phyloP scores from a whole-genome alignment of 2,888 invertebrate genomes.

The Drosophila diplacantha region DNA sequence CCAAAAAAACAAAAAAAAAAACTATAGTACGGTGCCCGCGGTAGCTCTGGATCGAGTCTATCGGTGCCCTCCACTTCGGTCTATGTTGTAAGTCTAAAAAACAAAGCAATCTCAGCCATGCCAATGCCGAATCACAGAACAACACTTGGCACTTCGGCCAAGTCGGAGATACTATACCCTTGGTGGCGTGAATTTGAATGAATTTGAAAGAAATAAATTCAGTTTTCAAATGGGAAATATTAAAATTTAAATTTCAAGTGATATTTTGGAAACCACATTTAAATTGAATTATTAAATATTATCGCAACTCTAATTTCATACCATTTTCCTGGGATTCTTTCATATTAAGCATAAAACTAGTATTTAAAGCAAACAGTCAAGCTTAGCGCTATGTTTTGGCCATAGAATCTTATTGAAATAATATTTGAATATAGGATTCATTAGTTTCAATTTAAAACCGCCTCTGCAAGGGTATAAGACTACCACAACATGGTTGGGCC shows the following conservation, averaged over 20 bases:
- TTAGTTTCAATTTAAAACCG: not conserved
- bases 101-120: constrained; percentile 53
- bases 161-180: constrained; percentile 29
- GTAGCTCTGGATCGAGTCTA: constrained; percentile 88
- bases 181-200: not conserved
- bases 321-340: no score
- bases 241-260: no score
- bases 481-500: constrained; percentile 12
- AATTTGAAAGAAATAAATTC: no score
- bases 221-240: no score
- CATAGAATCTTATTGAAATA: no score
- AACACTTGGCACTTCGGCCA: constrained; percentile 21
- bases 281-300: no score
- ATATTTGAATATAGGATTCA: not conserved
- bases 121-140: constrained; percentile 21
- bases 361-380: no score
- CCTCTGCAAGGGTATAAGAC: constrained; percentile 12
- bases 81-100: constrained; percentile 82
- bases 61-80: constrained; percentile 88
- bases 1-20: constrained; percentile 44
- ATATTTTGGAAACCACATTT: no score
- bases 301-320: no score
- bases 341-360: no score
- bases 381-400: no score
- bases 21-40: constrained; percentile 79